Evolutionary conservation across 2,797 vertebrate species (phyloP), one percentile per base, ranked within the genome.

Genomic region (Poecilia velifera): DNA sequence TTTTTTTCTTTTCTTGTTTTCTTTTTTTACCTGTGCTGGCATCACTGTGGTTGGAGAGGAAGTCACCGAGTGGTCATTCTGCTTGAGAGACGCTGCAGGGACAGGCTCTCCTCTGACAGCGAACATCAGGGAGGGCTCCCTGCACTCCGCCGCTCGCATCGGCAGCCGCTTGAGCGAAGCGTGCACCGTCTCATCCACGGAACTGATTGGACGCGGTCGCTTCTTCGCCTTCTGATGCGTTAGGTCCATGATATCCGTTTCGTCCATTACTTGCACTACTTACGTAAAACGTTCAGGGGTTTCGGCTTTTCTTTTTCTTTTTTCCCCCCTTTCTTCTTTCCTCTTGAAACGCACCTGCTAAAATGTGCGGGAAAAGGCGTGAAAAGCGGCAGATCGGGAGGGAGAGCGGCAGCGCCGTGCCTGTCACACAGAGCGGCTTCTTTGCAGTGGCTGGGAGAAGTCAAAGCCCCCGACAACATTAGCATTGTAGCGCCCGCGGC

Each of bases 121-220:
- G 92, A 94, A 97, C 95, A 97, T 96, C 88, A 97, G 96, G 70
- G 96, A 93, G 89, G 96, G 93, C 72, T 96, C 95, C 49, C 97
- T 96, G 93, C 90, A 88, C 84, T 97, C 96, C 88, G 95, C 83
- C 34, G 96, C 94, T 76, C 97, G 96, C 84, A 97, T 93, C 92
- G 97, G 97, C 57, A 96, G 95, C 95, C 97, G 97, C 94, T 98
- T 98, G 81, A 97, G 96, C 83, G 96, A 95, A 82, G 91, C 91
- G 83, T 94, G 93, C 82, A 90, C 91, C 31, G 94, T 88, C 86
- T 94, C 93, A 22, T 95, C 94, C 89, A 75, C 91, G 43, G 92
- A 94, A 90, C 85, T 90, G 93, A 94, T 92, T 87, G 95, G 94
- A 90, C 94, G 95, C 91, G 93, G 88, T 77, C 94, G 93, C 87